Percentiles rank a stretch among this genome's conserved stretches.
These are phyloP conservation scores for Drosophila pachea DNA, from an alignment of 1,140 invertebrate species.

Conservation along the genomic window DNA sequence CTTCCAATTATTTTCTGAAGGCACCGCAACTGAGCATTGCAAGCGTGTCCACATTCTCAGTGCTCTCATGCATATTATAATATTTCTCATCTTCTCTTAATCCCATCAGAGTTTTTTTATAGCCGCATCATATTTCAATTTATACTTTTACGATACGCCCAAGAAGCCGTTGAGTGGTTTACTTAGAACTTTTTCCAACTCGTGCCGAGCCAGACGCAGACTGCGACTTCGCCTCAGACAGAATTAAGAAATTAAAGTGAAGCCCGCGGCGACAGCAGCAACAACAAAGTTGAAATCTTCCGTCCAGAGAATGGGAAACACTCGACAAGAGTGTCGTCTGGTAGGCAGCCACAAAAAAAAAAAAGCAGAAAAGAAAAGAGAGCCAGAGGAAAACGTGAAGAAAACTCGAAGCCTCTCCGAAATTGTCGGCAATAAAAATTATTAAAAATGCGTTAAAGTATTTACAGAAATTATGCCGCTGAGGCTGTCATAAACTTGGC, in stretches of 20 bases:
- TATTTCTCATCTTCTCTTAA: not conserved
- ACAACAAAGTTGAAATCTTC: constrained; percentile 10
- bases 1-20: too few relatives aligned
- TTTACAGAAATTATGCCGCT: constrained; percentile 63
- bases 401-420: constrained; percentile 22
- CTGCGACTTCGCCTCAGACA: constrained; percentile 2
- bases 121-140: constrained; percentile 32
- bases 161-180: constrained; percentile 11
- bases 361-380: not conserved
- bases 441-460: constrained; percentile 73
- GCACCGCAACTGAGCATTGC: too few relatives aligned
- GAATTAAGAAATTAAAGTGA: constrained; percentile 45
- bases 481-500: constrained; percentile 52
- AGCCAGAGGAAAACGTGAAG: not conserved
- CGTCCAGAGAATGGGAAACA: constrained; percentile 8
- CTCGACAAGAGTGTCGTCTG: constrained; percentile 11
- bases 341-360: not conserved
- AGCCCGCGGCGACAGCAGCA: not conserved
- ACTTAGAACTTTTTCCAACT: constrained; percentile 26
- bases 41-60: too few relatives aligned
- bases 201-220: not conserved
- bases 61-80: constrained; percentile 2
- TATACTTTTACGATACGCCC: constrained; percentile 16
- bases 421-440: constrained; percentile 68
- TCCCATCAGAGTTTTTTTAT: constrained; percentile 5